These are phyloP conservation scores for human (Homo sapiens) DNA, from an alignment of 2,113 vertebrate genomes.

Conservation along the genomic window GRCh38 chr2:194830501-194831000, in stretches of 20 bases:
- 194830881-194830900: conserved; percentile 6
- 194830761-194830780: conserved; percentile 81
- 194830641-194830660: conserved; percentile 79
- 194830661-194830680: conserved; percentile 79
- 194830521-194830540: conserved; percentile 86
- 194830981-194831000: not conserved
- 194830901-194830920: not conserved
- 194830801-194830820: conserved; percentile 74
- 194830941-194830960: not conserved
- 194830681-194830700: conserved; percentile 82
- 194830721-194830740: conserved; percentile 82
- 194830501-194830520: conserved; percentile 81
- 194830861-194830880: conserved; percentile 41
- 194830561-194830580: conserved; percentile 80
- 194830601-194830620: conserved; percentile 78
- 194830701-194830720: conserved; percentile 85
- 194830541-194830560: conserved; percentile 83
- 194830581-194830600: conserved; percentile 83
- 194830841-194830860: conserved; percentile 62
- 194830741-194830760: conserved; percentile 78
- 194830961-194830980: not conserved
- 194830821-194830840: conserved; percentile 70
- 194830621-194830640: conserved; percentile 79
- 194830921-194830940: not conserved
- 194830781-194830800: conserved; percentile 79